Percentiles rank a stretch among this genome's conserved stretches.
Conservation (phyloP, 2,797 vertebrate species). For the Corythornis leucogaster region DNA sequence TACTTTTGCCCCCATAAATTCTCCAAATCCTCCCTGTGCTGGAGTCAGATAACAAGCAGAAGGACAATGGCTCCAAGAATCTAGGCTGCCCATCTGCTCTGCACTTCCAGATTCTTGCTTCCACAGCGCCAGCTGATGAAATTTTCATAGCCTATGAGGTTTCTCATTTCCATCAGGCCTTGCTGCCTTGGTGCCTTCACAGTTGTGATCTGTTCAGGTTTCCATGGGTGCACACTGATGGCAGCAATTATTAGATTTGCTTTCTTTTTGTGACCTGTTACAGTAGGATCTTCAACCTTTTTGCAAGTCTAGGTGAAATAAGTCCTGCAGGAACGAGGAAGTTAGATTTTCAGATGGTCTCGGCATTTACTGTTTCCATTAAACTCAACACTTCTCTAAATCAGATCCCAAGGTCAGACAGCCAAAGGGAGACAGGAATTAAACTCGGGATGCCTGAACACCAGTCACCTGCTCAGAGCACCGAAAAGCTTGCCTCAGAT, state of each 20-base stretch:
- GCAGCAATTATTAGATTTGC: slow-evolving; percentile 16
- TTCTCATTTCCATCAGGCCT: slow-evolving; percentile 72
- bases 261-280: slow-evolving; percentile 1
- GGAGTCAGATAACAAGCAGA: slow-evolving; percentile 78
- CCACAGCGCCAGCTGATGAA: slow-evolving; percentile 77
- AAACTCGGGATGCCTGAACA: neutral
- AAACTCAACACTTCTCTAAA: neutral
- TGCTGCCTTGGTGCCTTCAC: slow-evolving; percentile 60
- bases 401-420: neutral
- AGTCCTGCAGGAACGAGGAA: neutral
- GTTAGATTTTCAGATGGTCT: neutral
- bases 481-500: neutral
- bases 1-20: slow-evolving; percentile 81
- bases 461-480: neutral
- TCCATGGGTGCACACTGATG: neutral
- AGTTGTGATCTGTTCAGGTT: slow-evolving; percentile 71
- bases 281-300: neutral
- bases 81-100: slow-evolving; percentile 79
- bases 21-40: slow-evolving; percentile 70
- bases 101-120: slow-evolving; percentile 73
- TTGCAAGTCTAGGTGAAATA: neutral
- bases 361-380: neutral
- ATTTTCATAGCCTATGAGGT: slow-evolving; percentile 78
- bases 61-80: slow-evolving; percentile 82
- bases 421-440: neutral